Base-by-base conservation (phyloP, 2,888 invertebrate genomes). In the Griposia aprilina region DNA sequence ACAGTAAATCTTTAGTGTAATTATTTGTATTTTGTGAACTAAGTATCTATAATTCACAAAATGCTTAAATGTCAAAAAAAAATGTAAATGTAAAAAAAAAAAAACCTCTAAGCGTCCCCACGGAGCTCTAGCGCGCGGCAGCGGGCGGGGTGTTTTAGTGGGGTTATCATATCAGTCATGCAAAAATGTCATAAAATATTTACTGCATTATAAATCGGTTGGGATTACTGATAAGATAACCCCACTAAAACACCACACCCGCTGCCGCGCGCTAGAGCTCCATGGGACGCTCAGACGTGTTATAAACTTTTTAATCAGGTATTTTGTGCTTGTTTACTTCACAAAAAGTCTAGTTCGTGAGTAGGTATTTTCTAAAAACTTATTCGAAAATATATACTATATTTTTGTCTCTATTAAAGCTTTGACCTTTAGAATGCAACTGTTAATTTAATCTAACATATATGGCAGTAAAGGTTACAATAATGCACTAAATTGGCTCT, bases 401-500 rank as follows among this genome's bases (percentile, higher is more conserved):
- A 41, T 65, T 63, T 67, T 52, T 70, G 62, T 50, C 52, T 60
- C 45, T 62, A 75, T 73, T 73, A 74, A 83, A 73, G 57, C 41
- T 73, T 59, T 74, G 72, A 63, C 87, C 87, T 87, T 81, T 65
- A 68, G 41, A 72, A 72, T 76, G 68, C 52, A 76, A 76, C 74
- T 78, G 63, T 74, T 84, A 84, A 84, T 84, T 78, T 50, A 84
- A 81, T 87, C 50, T 78, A 55, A 73, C 74, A 59, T 83, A 83
- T 86, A 88, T 71, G 70, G 76, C 41, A n/a, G 72, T 73, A 76
- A 68, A 76, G 66, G 77, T 67, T 68, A 63, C 73, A 73, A 65
- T 69, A 81, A 80, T 73, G 80, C 75, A 83, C 80, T 84, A 80
- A 87, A 88, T 87, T 87, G 70, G 63, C 74, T 75, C 48, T 23